Evolutionary conservation across 2,113 vertebrate species (phyloP).

Genomic region (Nothobranchius furzeri): DNA sequence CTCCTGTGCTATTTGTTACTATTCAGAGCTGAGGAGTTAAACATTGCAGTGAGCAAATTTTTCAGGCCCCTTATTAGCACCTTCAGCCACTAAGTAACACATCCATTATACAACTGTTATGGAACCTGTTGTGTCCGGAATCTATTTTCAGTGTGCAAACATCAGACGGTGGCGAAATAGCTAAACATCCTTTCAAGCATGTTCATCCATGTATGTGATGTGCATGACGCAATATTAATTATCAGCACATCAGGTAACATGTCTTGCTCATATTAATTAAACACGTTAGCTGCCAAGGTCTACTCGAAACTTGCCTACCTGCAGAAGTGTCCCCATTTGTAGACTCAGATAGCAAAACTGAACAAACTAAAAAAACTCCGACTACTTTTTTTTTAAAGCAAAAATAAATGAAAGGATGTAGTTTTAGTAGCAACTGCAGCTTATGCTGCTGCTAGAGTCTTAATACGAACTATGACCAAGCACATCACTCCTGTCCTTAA

Average conservation of each 20-base stretch:
- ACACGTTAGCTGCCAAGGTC: neutral
- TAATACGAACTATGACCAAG: no score
- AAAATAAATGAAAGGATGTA: no score
- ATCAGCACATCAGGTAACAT: neutral
- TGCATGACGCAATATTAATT: neutral
- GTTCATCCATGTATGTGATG: no score
- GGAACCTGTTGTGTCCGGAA: slow-evolving; percentile 3
- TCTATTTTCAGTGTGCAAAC: neutral
- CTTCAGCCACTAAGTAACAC: slow-evolving; percentile 5
- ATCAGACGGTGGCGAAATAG: neutral
- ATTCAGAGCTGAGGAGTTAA: slow-evolving; percentile 20
- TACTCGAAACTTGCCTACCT: neutral
- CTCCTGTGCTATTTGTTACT: slow-evolving; percentile 20
- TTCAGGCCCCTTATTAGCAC: slow-evolving; percentile 8
- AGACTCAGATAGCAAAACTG: no score
- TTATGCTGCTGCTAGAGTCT: no score
- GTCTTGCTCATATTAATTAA: slow-evolving; percentile 3
- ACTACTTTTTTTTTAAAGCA: no score
- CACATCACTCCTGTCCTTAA: no score
- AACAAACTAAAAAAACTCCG: no score
- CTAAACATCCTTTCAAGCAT: neutral
- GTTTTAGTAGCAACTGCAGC: no score
- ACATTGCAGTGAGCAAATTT: slow-evolving; percentile 13
- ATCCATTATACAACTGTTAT: neutral
- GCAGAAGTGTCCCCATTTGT: no score